Evolutionary conservation across 2,113 vertebrate species (phyloP), one percentile per base, ranked within the genome.

Genomic region (Istiophorus platypterus): DNA sequence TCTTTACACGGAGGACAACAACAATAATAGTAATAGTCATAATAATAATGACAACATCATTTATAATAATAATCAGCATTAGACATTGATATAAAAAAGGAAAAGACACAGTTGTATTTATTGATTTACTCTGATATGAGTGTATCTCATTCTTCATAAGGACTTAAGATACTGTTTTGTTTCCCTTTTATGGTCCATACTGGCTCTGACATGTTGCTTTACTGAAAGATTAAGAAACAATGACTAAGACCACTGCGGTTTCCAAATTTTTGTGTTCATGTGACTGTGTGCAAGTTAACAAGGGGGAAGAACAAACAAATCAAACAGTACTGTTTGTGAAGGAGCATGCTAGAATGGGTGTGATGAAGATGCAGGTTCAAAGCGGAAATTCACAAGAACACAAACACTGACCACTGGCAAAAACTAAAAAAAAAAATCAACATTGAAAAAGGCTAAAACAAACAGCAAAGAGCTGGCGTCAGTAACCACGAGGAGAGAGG

Each of bases 381-480:
- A 91, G 85, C 80, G 62, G 81, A 88, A 86, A 89, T 89, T 91
- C 76, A 89, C 85, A 31, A 88, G 82, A 85, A 92, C 82, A 86
- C 75, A 87, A 90, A 91, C 80, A 91, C 78, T 85, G 88, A 93
- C 82, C 85, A 84, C 88, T 84, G 78, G 85, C 45, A 84, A 78
- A 71, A 87, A 85, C 77, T 81, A 80, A 79, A 82, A 91, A 73
- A 68, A 91, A 67, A 62, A n/a, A n/a, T n/a, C n/a, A n/a, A 91
- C 90, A 73, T 88, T 88, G 82, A 91, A 91, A 94, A 92, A 91
- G 74, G 86, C 88, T 91, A 94, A 93, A 94, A 82, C 90, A 93
- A 94, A 94, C 94, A 95, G 94, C 95, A 85, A 94, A 80, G 88
- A 94, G 94, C 93, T 95, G 92, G 90, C 90, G 93, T 95, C 92